Percentiles rank a stretch among this genome's conserved stretches.
Conservation (phyloP, 2,113 vertebrate species). For the Asarcornis scutulata region DNA sequence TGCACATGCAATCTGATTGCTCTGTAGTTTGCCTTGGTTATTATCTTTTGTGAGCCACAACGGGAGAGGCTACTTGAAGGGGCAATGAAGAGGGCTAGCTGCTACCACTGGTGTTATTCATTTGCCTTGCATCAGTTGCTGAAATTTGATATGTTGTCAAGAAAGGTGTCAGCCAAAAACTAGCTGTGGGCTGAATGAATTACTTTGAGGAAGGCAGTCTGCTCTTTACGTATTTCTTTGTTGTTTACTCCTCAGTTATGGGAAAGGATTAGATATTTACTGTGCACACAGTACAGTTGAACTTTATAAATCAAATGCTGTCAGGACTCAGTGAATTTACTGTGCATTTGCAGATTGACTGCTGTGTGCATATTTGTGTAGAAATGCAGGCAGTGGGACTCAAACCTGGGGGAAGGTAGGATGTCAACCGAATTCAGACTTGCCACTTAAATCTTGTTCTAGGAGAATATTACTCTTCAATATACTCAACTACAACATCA, state of each 20-base stretch:
- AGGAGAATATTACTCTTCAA: background rate
- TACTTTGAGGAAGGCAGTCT: background rate
- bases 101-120: background rate
- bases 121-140: background rate
- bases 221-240: background rate
- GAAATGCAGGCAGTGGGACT: background rate
- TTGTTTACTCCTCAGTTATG: conserved; percentile 5
- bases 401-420: background rate
- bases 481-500: background rate
- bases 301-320: conserved; percentile 26
- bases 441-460: background rate
- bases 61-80: background rate
- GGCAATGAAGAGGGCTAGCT: background rate
- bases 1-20: background rate
- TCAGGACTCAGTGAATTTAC: background rate
- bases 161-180: conserved; percentile 1
- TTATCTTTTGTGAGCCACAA: background rate
- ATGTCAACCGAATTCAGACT: background rate
- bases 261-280: conserved; percentile 15
- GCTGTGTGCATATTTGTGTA: background rate
- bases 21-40: background rate
- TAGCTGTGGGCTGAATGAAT: background rate
- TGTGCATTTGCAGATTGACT: background rate
- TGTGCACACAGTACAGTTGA: background rate
- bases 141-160: background rate